A percentile compares a stretch with the other conserved stretches of the same genome.
phyloP scores from a whole-genome alignment of 1,140 invertebrate species.

The Phortica variegata region DNA sequence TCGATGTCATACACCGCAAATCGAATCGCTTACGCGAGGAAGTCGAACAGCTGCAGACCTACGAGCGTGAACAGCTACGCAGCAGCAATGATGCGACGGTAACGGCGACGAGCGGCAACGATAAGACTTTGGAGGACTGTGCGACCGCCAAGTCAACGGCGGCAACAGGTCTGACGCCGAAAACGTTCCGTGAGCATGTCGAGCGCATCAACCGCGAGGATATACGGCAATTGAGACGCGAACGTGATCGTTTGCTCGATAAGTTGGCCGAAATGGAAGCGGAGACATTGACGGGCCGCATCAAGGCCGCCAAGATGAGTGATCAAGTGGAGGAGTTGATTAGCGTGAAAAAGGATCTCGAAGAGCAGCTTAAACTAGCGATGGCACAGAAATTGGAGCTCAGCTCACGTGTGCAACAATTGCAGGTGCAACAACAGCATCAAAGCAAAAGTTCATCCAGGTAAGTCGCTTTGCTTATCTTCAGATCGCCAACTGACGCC shows the following conservation, averaged over 20 bases:
- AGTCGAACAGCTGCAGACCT: constrained; percentile 61
- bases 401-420: constrained; percentile 44
- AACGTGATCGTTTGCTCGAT: constrained; percentile 71
- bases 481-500: neutral
- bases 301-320: constrained; percentile 66
- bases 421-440: constrained; percentile 39
- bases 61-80: constrained; percentile 27
- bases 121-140: constrained; percentile 7
- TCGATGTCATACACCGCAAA: constrained; percentile 81
- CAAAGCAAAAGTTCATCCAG: constrained; percentile 48
- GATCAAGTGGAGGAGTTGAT: constrained; percentile 62
- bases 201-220: constrained; percentile 56
- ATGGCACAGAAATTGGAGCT: constrained; percentile 60
- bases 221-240: constrained; percentile 63
- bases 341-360: constrained; percentile 63
- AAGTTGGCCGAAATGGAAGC: constrained; percentile 73
- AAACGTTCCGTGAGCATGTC: constrained; percentile 49
- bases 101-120: constrained; percentile 15
- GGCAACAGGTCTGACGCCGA: constrained; percentile 32
- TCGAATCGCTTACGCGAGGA: constrained; percentile 75
- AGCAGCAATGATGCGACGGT: neutral
- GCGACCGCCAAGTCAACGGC: neutral
- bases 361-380: constrained; percentile 64
- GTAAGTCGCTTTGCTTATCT: constrained; percentile 13
- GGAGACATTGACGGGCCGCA: constrained; percentile 65